phyloP scores from a whole-genome alignment of 1,140 invertebrate species.

The Uloborus diversus region DNA sequence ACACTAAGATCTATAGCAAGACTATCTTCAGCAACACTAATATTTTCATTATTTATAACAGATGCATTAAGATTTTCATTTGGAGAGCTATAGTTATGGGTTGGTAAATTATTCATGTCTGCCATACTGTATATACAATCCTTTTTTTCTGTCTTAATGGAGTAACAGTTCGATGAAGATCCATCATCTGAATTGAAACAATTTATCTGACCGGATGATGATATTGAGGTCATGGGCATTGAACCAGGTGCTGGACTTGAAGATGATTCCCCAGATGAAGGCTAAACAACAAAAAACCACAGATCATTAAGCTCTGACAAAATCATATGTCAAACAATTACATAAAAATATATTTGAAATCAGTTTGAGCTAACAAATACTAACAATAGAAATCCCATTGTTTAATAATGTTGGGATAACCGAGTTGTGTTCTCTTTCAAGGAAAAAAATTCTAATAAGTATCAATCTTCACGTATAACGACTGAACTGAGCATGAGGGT shows the following conservation, averaged over 20 bases:
- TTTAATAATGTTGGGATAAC: too few species aligned
- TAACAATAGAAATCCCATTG: neutral
- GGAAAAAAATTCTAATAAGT: too few species aligned
- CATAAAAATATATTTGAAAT: neutral
- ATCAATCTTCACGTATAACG: too few species aligned
- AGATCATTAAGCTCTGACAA: neutral
- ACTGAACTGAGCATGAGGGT: too few species aligned
- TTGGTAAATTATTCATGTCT: constrained; percentile 39
- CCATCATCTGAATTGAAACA: constrained; percentile 46
- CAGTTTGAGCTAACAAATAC: neutral
- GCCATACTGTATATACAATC: constrained; percentile 25
- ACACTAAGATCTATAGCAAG: constrained; percentile 62
- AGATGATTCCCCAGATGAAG: constrained; percentile 50
- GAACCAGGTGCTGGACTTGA: constrained; percentile 54
- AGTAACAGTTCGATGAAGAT: constrained; percentile 20
- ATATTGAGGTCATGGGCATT: constrained; percentile 27
- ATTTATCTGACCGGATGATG: constrained; percentile 37
- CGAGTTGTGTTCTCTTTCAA: too few species aligned
- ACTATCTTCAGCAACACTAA: constrained; percentile 52
- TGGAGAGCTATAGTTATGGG: neutral
- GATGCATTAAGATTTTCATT: constrained; percentile 21
- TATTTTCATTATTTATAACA: constrained; percentile 11
- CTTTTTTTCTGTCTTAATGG: constrained; percentile 37
- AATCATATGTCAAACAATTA: neutral
- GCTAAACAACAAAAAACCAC: constrained; percentile 28